phyloP scores from a whole-genome alignment of 2,888 invertebrate species.

The Drosophila phalerata region DNA sequence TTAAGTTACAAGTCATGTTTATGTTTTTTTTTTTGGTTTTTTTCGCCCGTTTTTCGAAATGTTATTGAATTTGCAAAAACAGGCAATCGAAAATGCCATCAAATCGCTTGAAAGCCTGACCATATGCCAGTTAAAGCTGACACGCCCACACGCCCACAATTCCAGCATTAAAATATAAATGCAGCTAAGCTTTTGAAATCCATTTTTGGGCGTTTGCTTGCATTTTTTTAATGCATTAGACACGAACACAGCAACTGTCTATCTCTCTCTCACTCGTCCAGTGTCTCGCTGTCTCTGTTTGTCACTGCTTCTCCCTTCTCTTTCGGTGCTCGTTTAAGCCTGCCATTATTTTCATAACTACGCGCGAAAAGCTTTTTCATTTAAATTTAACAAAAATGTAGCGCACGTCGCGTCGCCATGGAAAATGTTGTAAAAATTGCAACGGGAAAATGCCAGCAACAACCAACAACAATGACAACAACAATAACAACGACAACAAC shows the following conservation, averaged over 20 bases:
- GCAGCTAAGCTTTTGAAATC: slow-evolving; percentile 56
- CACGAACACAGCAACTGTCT: slow-evolving; percentile 10
- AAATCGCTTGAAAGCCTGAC: slow-evolving; percentile 51
- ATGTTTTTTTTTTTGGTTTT: background rate
- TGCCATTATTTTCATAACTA: slow-evolving; percentile 77
- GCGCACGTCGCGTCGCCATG: slow-evolving; percentile 40
- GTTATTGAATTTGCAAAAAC: slow-evolving; percentile 69
- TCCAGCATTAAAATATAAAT: slow-evolving; percentile 5
- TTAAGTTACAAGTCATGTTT: slow-evolving; percentile 79
- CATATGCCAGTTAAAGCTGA: slow-evolving; percentile 46
- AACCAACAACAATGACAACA: slow-evolving; percentile 15
- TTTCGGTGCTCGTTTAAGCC: slow-evolving; percentile 40
- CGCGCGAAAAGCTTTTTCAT: slow-evolving; percentile 79
- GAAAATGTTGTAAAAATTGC: slow-evolving; percentile 70
- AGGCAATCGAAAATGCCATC: slow-evolving; percentile 23
- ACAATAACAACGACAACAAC: slow-evolving; percentile 9
- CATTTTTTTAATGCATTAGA: slow-evolving; percentile 56
- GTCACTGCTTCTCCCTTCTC: background rate
- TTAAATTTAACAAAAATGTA: slow-evolving; percentile 69
- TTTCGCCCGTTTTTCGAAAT: slow-evolving; percentile 31
- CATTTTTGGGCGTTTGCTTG: slow-evolving; percentile 60
- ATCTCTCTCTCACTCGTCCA: slow-evolving; percentile 4
- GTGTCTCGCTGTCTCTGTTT: background rate
- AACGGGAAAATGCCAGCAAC: slow-evolving; percentile 67
- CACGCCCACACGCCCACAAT: slow-evolving; percentile 42